These are phyloP conservation scores for Volucella bombylans DNA, from an alignment of 2,888 invertebrate species.

Conservation along the genomic window DNA sequence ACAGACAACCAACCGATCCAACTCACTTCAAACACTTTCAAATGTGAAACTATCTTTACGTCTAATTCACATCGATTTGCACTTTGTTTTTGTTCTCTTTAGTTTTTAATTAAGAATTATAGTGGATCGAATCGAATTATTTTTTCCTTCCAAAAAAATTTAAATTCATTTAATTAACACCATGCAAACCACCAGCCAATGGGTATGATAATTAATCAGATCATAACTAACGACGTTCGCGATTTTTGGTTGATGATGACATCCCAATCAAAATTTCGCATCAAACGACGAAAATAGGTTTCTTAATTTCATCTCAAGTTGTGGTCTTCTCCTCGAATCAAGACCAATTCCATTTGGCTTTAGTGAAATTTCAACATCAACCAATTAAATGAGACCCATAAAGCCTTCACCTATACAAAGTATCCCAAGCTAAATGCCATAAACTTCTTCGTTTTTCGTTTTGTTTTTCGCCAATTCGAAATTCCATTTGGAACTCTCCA, in stretches of 20 bases:
- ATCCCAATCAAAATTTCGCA: no score
- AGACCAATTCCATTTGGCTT: background rate
- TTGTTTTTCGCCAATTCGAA: conserved; percentile 20
- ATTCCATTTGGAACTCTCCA: conserved; percentile 46
- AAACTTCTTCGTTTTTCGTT: conserved; percentile 10
- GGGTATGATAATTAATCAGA: conserved; percentile 41
- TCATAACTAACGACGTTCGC: conserved; percentile 3
- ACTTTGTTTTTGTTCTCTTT: background rate
- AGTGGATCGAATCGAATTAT: conserved; percentile 24
- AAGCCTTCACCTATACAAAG: conserved; percentile 16
- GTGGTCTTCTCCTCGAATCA: no score
- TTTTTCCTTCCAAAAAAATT: conserved; percentile 7
- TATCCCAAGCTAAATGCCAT: conserved; percentile 19
- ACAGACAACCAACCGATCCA: background rate
- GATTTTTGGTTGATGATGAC: background rate
- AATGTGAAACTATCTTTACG: conserved; percentile 18
- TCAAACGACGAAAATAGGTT: background rate
- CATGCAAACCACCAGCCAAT: background rate
- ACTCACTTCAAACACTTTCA: background rate
- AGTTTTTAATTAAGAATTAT: conserved; percentile 2
- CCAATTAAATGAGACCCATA: conserved; percentile 10
- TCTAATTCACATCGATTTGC: conserved; percentile 25
- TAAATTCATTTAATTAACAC: conserved; percentile 15
- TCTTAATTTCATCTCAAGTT: background rate
- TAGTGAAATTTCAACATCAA: conserved; percentile 1